phyloP scores from a whole-genome alignment of 2,113 vertebrate genomes.

The Eleginops maclovinus region DNA sequence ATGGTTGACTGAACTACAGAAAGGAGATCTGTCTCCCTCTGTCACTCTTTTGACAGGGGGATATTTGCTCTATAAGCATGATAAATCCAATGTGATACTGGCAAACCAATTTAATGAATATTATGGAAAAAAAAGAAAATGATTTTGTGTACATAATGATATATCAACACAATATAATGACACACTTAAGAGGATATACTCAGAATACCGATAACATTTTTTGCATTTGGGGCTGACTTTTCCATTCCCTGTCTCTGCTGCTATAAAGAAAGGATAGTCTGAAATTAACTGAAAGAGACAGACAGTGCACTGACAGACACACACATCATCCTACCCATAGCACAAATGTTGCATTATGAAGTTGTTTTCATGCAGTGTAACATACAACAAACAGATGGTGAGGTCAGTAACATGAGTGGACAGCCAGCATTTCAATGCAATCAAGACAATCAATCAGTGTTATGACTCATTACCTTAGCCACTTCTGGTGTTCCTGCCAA shows the following conservation, averaged over 20 bases:
- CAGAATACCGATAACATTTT: constrained; percentile 14
- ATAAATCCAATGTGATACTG: constrained; percentile 16
- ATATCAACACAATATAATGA: neutral
- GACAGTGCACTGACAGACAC: neutral
- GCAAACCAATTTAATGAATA: neutral
- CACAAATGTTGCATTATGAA: neutral
- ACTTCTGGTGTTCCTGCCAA: neutral
- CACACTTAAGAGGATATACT: neutral
- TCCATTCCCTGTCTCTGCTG: constrained; percentile 8
- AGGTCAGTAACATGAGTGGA: neutral
- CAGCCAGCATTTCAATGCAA: neutral
- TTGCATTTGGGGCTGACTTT: constrained; percentile 20
- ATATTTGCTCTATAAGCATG: constrained; percentile 32
- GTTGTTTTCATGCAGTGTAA: neutral
- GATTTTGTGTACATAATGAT: neutral
- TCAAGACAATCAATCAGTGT: constrained; percentile 2
- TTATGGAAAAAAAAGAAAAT: neutral
- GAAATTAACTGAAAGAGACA: constrained; percentile 18
- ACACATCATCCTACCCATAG: too few relatives aligned
- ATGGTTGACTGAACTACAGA: constrained; percentile 61
- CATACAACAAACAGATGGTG: constrained; percentile 7
- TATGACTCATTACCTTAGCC: neutral
- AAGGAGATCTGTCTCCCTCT: constrained; percentile 45
- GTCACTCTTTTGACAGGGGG: constrained; percentile 60
- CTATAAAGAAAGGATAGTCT: constrained; percentile 42